phyloP scores from a whole-genome alignment of 53 echinoderm and acorn worm species.

The Astropecten irregularis region DNA sequence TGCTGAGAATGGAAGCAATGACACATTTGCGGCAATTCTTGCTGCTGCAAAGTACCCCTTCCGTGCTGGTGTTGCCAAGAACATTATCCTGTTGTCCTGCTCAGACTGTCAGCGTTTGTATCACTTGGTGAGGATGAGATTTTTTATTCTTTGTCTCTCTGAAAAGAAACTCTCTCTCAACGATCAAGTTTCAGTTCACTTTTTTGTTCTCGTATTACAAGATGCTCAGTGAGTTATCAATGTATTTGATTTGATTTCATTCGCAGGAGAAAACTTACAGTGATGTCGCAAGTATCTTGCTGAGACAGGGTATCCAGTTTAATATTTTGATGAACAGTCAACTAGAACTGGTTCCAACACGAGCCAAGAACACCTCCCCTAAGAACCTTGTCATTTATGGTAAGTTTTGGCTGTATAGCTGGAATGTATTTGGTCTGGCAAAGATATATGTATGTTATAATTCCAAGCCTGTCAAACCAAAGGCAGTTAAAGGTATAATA shows the following conservation, averaged over 20 bases:
- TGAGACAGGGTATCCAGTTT: conserved; percentile 70
- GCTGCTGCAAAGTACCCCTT: conserved; percentile 90
- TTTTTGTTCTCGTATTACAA: too few species aligned
- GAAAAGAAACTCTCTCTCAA: too few species aligned
- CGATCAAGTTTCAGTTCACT: too few species aligned
- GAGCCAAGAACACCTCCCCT: conserved; percentile 49
- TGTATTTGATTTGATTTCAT: too few species aligned
- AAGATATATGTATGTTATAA: too few species aligned
- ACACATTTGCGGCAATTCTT: conserved; percentile 76
- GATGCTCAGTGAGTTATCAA: too few species aligned
- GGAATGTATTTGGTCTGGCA: too few species aligned
- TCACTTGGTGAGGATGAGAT: conserved; percentile 30
- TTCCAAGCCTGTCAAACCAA: too few species aligned
- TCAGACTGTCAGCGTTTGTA: conserved; percentile 56
- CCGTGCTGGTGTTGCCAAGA: conserved; percentile 89
- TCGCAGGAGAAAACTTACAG: conserved; percentile 20
- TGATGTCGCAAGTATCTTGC: conserved; percentile 13
- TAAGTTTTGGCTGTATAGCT: too few species aligned
- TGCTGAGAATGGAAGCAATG: conserved; percentile 66
- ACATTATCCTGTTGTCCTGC: conserved; percentile 86
- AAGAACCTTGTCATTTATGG: conserved; percentile 72
- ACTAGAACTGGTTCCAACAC: conserved; percentile 60
- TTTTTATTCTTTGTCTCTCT: too few species aligned
- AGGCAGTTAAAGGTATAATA: too few species aligned
- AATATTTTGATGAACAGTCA: conserved; percentile 61